These are phyloP conservation scores for Stenurella melanura DNA, from an alignment of 2,888 invertebrate genomes.

Conservation along the genomic window DNA sequence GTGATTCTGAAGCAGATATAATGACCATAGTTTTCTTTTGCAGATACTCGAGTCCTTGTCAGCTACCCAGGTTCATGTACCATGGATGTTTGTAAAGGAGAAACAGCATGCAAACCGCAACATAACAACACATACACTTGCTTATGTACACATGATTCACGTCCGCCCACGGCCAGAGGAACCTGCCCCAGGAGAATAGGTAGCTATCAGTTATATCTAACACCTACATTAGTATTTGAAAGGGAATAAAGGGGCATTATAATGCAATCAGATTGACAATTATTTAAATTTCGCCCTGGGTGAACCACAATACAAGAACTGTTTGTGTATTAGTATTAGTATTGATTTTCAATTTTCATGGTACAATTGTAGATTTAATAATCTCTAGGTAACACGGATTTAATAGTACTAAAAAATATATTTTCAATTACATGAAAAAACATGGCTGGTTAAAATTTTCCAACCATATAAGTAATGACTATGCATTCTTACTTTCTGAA, in stretches of 20 bases:
- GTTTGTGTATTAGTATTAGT: neutral
- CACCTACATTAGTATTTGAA: conserved; percentile 31
- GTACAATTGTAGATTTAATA: no score
- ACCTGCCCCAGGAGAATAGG: conserved; percentile 78
- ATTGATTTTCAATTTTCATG: no score
- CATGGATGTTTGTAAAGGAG: conserved; percentile 77
- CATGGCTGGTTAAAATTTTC: no score
- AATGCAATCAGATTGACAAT: conserved; percentile 21
- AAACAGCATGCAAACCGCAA: conserved; percentile 78
- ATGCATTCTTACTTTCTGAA: no score
- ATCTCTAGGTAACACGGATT: no score
- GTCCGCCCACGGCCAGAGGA: conserved; percentile 77
- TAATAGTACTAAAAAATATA: no score
- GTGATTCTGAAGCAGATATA: no score
- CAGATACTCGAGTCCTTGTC: conserved; percentile 60
- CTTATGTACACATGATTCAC: conserved; percentile 81
- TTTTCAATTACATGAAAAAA: no score
- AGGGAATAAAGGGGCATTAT: conserved; percentile 6
- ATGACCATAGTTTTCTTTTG: conserved; percentile 43
- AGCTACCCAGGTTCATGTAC: conserved; percentile 72
- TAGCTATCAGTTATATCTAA: conserved; percentile 27
- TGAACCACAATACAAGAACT: neutral
- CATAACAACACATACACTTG: conserved; percentile 77
- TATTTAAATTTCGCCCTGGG: conserved; percentile 21
- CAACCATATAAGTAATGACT: no score